phyloP scores from a whole-genome alignment of 2,797 vertebrate genomes.

The Yasuhikotakia modesta region DNA sequence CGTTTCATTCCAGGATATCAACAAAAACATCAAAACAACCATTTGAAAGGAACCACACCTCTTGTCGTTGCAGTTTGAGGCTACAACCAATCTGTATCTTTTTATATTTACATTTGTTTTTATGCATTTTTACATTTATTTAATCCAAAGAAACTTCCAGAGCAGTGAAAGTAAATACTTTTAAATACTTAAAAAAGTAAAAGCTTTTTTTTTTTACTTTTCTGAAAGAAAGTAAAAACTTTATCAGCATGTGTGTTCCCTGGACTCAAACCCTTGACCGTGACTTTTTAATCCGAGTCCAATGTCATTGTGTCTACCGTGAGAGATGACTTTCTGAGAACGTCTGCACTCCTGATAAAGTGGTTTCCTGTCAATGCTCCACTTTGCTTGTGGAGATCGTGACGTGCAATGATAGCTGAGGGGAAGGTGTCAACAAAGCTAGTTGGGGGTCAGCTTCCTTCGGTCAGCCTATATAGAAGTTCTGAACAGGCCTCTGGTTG shows the following conservation, averaged over 20 bases:
- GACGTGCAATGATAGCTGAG: slow-evolving; percentile 65
- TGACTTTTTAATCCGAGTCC: slow-evolving; percentile 20
- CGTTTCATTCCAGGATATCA: neutral
- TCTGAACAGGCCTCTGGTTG: slow-evolving; percentile 55
- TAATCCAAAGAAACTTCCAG: neutral
- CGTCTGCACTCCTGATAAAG: slow-evolving; percentile 71
- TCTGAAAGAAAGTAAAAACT: no score
- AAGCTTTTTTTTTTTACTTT: no score
- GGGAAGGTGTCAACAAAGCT: slow-evolving; percentile 54
- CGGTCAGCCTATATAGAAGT: slow-evolving; percentile 22
- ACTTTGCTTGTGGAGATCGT: slow-evolving; percentile 64
- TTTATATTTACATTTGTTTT: neutral
- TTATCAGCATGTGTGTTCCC: neutral
- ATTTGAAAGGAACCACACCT: slow-evolving; percentile 7
- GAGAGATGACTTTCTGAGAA: slow-evolving; percentile 55
- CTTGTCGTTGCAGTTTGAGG: neutral
- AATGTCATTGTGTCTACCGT: slow-evolving; percentile 46
- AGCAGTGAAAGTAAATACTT: neutral
- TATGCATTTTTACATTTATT: neutral
- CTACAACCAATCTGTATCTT: neutral
- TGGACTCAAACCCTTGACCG: neutral
- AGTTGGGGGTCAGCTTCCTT: slow-evolving; percentile 32
- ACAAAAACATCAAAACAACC: slow-evolving; percentile 22
- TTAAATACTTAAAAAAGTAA: no score
- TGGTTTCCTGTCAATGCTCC: slow-evolving; percentile 77